Percentiles rank a stretch among this genome's conserved stretches.
phyloP scores from a whole-genome alignment of 2,113 vertebrate species.

The Bothrops jararaca region DNA sequence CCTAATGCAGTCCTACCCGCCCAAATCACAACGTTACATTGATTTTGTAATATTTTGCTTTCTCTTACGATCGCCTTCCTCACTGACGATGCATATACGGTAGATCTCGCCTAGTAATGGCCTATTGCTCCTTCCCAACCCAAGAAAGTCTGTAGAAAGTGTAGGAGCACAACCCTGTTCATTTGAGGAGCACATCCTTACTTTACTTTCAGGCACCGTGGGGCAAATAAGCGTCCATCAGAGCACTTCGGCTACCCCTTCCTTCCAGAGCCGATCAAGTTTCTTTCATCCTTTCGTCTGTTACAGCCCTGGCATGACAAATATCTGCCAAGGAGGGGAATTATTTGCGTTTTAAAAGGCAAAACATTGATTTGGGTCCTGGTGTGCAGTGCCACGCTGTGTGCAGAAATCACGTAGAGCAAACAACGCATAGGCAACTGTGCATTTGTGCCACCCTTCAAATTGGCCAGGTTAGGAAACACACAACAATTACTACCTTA shows the following conservation, averaged over 20 bases:
- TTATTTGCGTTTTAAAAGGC: neutral
- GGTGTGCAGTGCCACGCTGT: neutral
- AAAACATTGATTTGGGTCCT: neutral
- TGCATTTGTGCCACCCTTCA: neutral
- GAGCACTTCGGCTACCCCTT: neutral
- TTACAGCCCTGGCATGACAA: neutral
- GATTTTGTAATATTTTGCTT: neutral
- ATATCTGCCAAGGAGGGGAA: neutral
- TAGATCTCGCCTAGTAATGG: neutral
- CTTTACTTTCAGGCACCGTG: neutral
- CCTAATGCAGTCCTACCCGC: neutral
- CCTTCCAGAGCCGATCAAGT: neutral
- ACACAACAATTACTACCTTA: constrained; percentile 15
- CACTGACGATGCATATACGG: neutral
- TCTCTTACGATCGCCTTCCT: neutral
- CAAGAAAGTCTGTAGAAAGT: neutral
- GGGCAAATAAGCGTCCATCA: no score
- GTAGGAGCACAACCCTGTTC: neutral
- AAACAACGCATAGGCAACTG: neutral
- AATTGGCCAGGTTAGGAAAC: neutral
- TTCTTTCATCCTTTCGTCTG: neutral
- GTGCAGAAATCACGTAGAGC: neutral
- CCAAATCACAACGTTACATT: neutral
- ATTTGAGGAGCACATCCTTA: no score
- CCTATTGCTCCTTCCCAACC: neutral